Base-by-base conservation (phyloP, 2,113 vertebrate species). In the Phaethornis superciliosus region DNA sequence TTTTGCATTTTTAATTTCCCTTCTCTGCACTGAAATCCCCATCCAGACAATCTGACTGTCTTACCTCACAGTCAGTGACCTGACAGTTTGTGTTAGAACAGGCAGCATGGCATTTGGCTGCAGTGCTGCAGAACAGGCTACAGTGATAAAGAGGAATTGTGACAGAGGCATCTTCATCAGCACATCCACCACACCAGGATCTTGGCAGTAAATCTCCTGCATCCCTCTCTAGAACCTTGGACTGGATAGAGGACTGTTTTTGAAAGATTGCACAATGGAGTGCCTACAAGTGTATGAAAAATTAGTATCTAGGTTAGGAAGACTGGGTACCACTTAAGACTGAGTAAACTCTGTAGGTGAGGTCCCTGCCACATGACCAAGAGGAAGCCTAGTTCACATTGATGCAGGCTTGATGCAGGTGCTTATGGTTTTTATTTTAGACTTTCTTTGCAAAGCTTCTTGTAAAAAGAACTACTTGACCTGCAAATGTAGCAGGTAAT, bases 1-100 rank as follows among this genome's bases (percentile, higher is more conserved):
- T 42, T 92, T 86, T 70, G 60, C 65, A 88, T 95, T 93, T 96
- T 79, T 83, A 51, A 88, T 92, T 86, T 82, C 35, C 16, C 19
- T 89, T 79, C 54, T 52, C 69, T 68, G 18, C 2, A 1, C 27
- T 92, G 64, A 82, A 93, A 75, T 94, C 52, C 55, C 54, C 33
- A 24, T 49, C 40, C 68, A 79, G 71, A 70, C 33, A 47, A n/a
- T 79, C 64, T 82, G 35, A 80, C 30, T 82, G 63, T 81, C 67
- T 68, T 82, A 59, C 74, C 37, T 63, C 68, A 16, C 47, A 83
- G 56, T 75, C 60, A 35, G 3, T 65, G 62, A 49, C 1, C 1
- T 54, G 12, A 52, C 62, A 63, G 35, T 80, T 72, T 40, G 13
- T 70, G 42, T 91, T 89, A 55, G 67, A 62, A 80, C 15, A 9